A percentile compares a stretch with the other conserved stretches of the same genome.
These are phyloP conservation scores for Trisateles emortualis DNA, from an alignment of 2,888 invertebrate genomes.

Conservation along the genomic window DNA sequence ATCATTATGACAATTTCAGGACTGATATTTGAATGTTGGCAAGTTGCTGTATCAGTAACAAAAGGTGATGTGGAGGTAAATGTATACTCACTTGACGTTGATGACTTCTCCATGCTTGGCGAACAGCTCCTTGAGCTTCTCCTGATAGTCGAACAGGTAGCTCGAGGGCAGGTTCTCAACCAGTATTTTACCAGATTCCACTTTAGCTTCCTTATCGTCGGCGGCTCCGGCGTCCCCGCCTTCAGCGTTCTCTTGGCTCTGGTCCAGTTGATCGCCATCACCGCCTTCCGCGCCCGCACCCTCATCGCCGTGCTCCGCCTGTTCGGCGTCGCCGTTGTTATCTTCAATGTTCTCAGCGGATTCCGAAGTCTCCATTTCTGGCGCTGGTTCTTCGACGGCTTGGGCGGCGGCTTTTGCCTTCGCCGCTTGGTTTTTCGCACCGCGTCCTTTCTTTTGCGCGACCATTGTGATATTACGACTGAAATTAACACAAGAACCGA, in stretches of 20 bases:
- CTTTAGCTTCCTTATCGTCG: constrained; percentile 76
- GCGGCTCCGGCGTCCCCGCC: constrained; percentile 60
- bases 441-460: constrained; percentile 81
- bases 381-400: constrained; percentile 62
- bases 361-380: constrained; percentile 59
- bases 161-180: constrained; percentile 81
- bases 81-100: constrained; percentile 74
- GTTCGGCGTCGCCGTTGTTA: constrained; percentile 74
- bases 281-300: constrained; percentile 42
- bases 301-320: constrained; percentile 61
- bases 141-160: constrained; percentile 83
- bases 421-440: constrained; percentile 74
- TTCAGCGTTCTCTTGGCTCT: constrained; percentile 58
- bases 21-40: constrained; percentile 86
- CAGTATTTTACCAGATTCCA: constrained; percentile 83
- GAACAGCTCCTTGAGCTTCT: constrained; percentile 82
- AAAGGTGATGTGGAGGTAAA: constrained; percentile 3
- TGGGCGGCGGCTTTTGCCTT: constrained; percentile 70
- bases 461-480: constrained; percentile 70
- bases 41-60: constrained; percentile 46
- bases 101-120: constrained; percentile 79
- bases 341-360: constrained; percentile 62
- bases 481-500: constrained; percentile 47
- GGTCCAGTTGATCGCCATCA: constrained; percentile 45
- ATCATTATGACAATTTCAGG: constrained; percentile 53